Evolutionary conservation across 2,797 vertebrate genomes (phyloP), one percentile per base, ranked within the genome.

Genomic region (Phrynocephalus forsythii): DNA sequence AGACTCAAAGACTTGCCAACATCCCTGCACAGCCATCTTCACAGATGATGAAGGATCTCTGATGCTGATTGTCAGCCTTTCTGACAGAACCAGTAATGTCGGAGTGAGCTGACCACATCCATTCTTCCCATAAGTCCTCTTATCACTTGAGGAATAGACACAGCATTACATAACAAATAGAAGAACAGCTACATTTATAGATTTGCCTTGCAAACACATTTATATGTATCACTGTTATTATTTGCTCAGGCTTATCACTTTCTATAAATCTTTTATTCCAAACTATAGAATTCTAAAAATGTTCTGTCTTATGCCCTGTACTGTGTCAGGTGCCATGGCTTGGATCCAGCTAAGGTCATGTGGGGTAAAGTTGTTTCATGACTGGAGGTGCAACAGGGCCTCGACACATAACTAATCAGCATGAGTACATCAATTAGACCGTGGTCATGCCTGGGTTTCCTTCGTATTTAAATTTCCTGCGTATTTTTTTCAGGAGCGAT

Each of bases 201-300:
- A 48, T 66, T 67, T 84, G 77, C n/a, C 76, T 38, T 56, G 26
- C 76, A 52, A 66, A 18, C 26, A 52, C 16, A 5, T 66, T 67
- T 80, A 73, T 20, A 28, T 80, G 33, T 52, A 28, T 50, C 38
- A 71, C 77, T 72, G 75, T 79, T 84, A 79, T 72, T 71, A 26
- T 52, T 79, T 73, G 69, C 68, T 67, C 30, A 75, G n/a, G 56
- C 67, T 88, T 84, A 80, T 72, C 33, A 18, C 71, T 28, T 67
- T 38, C 69, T 60, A 16, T 63, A 72, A 88, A 73, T 6, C 5
- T 84, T 80, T 66, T 79, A 38, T 68, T 28, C 24, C 6, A 79
- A 33, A 71, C 15, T 15, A 13, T 56, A 28, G 11, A 50, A 52
- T 22, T 26, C 50, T 86, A 56, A 52, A 33, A 76, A 38, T 26